Percentiles rank a stretch among this genome's conserved stretches.
Evolutionary conservation across 1,140 invertebrate species (phyloP).

Genomic region (Eurosta solidaginis): DNA sequence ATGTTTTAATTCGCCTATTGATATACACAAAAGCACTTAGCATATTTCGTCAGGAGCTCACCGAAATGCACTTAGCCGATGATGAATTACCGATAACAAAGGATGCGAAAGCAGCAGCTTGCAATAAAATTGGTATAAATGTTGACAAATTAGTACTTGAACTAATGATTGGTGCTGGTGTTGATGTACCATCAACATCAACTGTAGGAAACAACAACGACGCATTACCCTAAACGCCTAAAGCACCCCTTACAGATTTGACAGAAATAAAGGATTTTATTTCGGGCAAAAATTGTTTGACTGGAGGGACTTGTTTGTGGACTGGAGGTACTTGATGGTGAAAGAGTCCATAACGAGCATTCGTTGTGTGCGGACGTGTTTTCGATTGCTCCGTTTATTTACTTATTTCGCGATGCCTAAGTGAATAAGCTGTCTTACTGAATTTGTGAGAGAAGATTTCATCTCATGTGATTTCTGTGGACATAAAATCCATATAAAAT

Average conservation of each 20-base stretch:
- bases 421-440: too few relatives aligned
- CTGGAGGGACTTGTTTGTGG: too few relatives aligned
- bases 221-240: not conserved
- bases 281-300: constrained; percentile 76
- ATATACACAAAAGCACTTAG: constrained; percentile 76
- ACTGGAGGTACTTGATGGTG: too few relatives aligned
- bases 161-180: constrained; percentile 20
- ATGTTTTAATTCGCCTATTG: constrained; percentile 73
- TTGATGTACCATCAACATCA: not conserved
- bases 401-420: too few relatives aligned
- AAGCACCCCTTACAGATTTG: constrained; percentile 37
- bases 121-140: constrained; percentile 37
- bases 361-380: too few relatives aligned
- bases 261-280: constrained; percentile 68
- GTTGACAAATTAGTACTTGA: constrained; percentile 47
- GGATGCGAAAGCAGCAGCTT: constrained; percentile 36
- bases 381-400: too few relatives aligned
- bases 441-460: too few relatives aligned
- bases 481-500: too few relatives aligned
- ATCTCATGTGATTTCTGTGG: too few relatives aligned
- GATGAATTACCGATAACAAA: constrained; percentile 47
- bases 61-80: constrained; percentile 62
- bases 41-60: constrained; percentile 73
- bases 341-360: too few relatives aligned
- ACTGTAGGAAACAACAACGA: not conserved